Evolutionary conservation across 2,797 vertebrate genomes (phyloP), one percentile per base, ranked within the genome.

Genomic region (Garrulus glandarius): DNA sequence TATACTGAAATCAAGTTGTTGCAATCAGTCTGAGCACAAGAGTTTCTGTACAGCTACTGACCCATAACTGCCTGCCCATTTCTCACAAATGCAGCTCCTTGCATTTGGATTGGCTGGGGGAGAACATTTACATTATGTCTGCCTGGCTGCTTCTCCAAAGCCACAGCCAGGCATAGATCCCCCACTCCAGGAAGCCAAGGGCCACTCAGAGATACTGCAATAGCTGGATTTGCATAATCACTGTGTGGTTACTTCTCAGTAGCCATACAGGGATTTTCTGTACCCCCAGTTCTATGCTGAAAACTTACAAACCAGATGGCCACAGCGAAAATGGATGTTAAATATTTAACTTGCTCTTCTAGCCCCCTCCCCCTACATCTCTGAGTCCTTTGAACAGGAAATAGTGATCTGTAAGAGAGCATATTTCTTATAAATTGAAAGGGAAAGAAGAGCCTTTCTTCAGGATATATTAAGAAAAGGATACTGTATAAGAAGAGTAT

Each of bases 31-130:
- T 69, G 78, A 93, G 69, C 41, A 75, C 50, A 59, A 46, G 64
- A 34, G 67, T 91, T 95, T 89, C 84, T 94, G 13, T 68, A 37
- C 32, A 92, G 70, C 72, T 93, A 36, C 72, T 96, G 94, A 88
- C 70, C 94, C 71, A 27, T 87, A 77, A 57, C 85, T 67, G 34
- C 52, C 82, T 87, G 36, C 69, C 90, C 81, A 53, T 94, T 93
- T 87, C 64, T 91, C 53, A 75, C 76, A 77, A 87, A 86, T 71
- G 30, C 64, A 85, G 46, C 67, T 93, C 72, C 53, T 78, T 7
- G 2, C 74, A 43, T 29, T 90, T 46, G 70, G 83, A 32, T 74
- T 83, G 89, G 41, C 52, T 91, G 43, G 37, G 39, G 63, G 32
- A 82, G 53, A 76, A 34, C 52, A 69, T 90, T 93, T 89, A 24